Conservation (phyloP, 2,113 vertebrate genomes). For the Raphicerus campestris region DNA sequence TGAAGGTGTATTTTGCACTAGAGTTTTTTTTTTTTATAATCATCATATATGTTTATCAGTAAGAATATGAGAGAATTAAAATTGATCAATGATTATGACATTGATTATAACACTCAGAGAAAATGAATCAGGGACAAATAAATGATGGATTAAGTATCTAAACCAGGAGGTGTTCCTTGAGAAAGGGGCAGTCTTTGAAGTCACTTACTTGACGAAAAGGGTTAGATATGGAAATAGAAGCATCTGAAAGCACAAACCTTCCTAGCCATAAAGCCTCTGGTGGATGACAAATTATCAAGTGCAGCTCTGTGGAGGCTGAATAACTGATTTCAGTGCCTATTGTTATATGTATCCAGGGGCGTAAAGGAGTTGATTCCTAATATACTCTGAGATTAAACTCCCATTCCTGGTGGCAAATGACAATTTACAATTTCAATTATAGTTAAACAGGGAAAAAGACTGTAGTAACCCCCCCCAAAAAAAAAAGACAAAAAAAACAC, state of each 20-base stretch:
- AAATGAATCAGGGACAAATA: background rate
- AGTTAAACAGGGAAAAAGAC: background rate
- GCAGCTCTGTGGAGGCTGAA: background rate
- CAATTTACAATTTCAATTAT: constrained; percentile 43
- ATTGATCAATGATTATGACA: background rate
- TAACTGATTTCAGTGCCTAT: background rate
- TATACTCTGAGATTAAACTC: constrained; percentile 27
- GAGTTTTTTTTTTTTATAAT: background rate
- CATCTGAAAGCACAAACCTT: background rate
- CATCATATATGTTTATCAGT: background rate
- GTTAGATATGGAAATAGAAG: background rate
- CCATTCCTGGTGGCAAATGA: constrained; percentile 3
- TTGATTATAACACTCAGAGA: background rate
- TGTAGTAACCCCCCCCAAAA: background rate
- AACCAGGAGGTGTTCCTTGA: background rate
- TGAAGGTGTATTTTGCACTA: background rate
- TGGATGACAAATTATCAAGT: background rate
- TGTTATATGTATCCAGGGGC: background rate
- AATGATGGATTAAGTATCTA: background rate
- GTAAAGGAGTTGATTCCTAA: constrained; percentile 14
- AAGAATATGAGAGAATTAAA: background rate
- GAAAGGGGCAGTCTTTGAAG: background rate
- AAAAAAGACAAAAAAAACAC: background rate
- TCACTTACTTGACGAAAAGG: background rate
- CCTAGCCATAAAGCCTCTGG: background rate